phyloP scores from a whole-genome alignment of 1,140 invertebrate genomes.

The Epicauta chinensis region DNA sequence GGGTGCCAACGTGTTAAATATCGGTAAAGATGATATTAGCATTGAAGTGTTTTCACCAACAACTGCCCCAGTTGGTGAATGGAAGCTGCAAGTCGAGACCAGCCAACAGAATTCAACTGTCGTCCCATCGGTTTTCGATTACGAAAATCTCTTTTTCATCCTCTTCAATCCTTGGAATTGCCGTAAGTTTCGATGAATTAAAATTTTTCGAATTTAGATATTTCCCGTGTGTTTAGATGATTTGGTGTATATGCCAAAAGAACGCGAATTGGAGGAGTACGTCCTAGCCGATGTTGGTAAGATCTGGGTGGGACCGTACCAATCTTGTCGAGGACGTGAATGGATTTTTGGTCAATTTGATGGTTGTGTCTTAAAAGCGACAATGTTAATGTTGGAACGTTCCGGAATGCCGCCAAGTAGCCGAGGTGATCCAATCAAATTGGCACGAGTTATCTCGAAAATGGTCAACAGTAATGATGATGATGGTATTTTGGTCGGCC shows the following conservation, averaged over 20 bases:
- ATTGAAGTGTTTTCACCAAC: conserved; percentile 52
- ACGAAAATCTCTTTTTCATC: conserved; percentile 62
- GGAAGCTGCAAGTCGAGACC: conserved; percentile 56
- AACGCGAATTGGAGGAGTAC: conserved; percentile 57
- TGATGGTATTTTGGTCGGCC: conserved; percentile 59
- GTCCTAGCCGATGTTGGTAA: conserved; percentile 66
- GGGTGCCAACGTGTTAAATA: conserved; percentile 44
- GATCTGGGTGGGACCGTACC: conserved; percentile 64
- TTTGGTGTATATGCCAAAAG: conserved; percentile 59
- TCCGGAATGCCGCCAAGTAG: conserved; percentile 47
- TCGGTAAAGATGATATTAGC: conserved; percentile 17
- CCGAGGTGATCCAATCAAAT: conserved; percentile 65
- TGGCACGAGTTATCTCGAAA: conserved; percentile 63
- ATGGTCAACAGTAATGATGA: conserved; percentile 69
- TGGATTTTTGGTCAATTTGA: conserved; percentile 73
- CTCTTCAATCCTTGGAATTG: conserved; percentile 78
- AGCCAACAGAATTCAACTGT: conserved; percentile 24
- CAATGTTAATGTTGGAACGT: conserved; percentile 55
- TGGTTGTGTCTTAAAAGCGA: conserved; percentile 53
- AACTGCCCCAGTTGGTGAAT: conserved; percentile 54
- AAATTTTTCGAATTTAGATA: conserved; percentile 3
- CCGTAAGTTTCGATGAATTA: conserved; percentile 50
- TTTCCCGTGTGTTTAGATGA: conserved; percentile 48
- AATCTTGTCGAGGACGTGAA: conserved; percentile 52
- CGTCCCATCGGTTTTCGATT: conserved; percentile 39